phyloP scores from a whole-genome alignment of 1,140 invertebrate genomes.

The Phortica variegata region DNA sequence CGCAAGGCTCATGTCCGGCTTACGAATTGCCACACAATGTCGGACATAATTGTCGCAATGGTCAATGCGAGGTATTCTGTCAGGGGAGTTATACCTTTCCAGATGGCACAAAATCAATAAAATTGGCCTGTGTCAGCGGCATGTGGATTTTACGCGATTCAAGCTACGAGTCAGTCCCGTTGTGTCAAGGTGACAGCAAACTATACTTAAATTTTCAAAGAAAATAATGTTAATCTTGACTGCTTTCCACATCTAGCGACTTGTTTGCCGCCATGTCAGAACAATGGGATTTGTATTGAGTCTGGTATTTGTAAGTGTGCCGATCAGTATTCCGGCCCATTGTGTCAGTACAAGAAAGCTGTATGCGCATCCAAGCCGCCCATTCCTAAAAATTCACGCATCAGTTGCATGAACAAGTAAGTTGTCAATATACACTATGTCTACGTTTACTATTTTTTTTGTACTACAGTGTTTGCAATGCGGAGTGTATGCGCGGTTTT shows the following conservation, averaged over 20 bases:
- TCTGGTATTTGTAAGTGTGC: constrained; percentile 73
- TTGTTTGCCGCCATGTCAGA: constrained; percentile 73
- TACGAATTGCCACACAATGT: constrained; percentile 35
- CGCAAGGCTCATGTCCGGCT: constrained; percentile 28
- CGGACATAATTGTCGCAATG: constrained; percentile 22
- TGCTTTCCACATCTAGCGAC: no score
- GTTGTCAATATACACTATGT: constrained; percentile 25
- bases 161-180: constrained; percentile 59
- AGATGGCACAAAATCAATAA: constrained; percentile 60
- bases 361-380: constrained; percentile 68
- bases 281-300: constrained; percentile 74
- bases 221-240: no score
- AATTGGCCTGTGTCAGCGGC: constrained; percentile 60
- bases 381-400: constrained; percentile 65
- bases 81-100: constrained; percentile 63
- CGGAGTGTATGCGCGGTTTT: constrained; percentile 63
- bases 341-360: constrained; percentile 74
- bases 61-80: constrained; percentile 62
- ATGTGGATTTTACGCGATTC: constrained; percentile 62
- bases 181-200: constrained; percentile 66
- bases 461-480: constrained; percentile 58
- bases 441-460: neutral
- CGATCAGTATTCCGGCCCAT: constrained; percentile 69
- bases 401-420: constrained; percentile 68
- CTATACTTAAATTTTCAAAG: no score